These are phyloP conservation scores for Mystacornis crossleyi DNA, from an alignment of 2,113 vertebrate species.

Conservation along the genomic window DNA sequence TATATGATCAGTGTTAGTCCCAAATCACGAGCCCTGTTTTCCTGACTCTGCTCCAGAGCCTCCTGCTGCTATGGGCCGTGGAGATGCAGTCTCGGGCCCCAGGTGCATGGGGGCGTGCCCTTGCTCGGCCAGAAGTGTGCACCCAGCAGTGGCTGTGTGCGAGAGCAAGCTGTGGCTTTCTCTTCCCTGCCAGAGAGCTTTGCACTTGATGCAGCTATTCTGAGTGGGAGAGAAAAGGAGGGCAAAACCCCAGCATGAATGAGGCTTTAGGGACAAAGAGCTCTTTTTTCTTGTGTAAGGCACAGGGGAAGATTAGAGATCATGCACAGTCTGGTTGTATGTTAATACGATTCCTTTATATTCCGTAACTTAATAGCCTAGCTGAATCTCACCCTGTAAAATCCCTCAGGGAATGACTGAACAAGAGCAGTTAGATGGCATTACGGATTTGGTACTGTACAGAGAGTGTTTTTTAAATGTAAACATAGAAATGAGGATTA, in stretches of 20 bases:
- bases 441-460: background rate
- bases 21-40: background rate
- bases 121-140: background rate
- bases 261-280: slow-evolving; percentile 17
- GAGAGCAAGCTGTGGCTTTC: background rate
- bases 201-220: background rate
- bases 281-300: background rate
- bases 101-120: background rate
- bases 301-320: background rate
- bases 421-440: background rate
- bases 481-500: background rate
- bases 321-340: background rate
- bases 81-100: background rate
- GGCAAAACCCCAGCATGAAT: background rate
- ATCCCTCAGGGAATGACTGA: background rate
- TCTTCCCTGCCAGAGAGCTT: background rate
- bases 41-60: background rate
- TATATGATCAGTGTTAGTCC: background rate
- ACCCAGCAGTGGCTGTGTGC: background rate
- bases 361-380: background rate
- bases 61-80: background rate
- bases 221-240: background rate
- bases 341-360: background rate
- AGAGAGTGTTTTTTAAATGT: background rate
- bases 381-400: background rate